These are phyloP conservation scores for Baryphthengus martii DNA, from an alignment of 2,113 vertebrate species.

Conservation along the genomic window DNA sequence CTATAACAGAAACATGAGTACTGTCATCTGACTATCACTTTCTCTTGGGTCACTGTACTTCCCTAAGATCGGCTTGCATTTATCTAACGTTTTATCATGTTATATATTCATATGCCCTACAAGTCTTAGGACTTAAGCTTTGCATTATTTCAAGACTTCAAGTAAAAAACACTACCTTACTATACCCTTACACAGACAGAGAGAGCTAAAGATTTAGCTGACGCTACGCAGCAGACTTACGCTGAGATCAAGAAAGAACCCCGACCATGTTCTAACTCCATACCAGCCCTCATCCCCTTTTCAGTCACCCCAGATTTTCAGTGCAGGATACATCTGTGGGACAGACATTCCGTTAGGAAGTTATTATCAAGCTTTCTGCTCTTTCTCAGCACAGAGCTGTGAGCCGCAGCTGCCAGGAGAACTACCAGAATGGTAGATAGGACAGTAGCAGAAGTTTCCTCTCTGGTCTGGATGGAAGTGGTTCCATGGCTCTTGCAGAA, in stretches of 20 bases:
- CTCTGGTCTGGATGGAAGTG: background rate
- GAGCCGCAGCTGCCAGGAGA: background rate
- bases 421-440: rapidly evolving
- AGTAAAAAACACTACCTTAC: background rate
- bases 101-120: background rate
- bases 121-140: background rate
- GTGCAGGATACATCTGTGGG: rapidly evolving
- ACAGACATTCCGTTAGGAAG: background rate
- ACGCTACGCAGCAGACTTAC: background rate
- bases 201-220: background rate
- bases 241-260: background rate
- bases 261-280: rapidly evolving
- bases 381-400: background rate
- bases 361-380: background rate
- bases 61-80: background rate
- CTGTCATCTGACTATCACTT: background rate
- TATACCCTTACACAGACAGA: background rate
- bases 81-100: background rate
- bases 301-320: background rate
- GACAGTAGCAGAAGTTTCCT: background rate
- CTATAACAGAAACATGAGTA: background rate
- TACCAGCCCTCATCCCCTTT: background rate
- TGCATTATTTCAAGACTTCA: background rate
- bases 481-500: background rate
- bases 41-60: background rate